Evolutionary conservation across 2,113 vertebrate genomes (phyloP).

Genomic region (Thunnus maccoyii): DNA sequence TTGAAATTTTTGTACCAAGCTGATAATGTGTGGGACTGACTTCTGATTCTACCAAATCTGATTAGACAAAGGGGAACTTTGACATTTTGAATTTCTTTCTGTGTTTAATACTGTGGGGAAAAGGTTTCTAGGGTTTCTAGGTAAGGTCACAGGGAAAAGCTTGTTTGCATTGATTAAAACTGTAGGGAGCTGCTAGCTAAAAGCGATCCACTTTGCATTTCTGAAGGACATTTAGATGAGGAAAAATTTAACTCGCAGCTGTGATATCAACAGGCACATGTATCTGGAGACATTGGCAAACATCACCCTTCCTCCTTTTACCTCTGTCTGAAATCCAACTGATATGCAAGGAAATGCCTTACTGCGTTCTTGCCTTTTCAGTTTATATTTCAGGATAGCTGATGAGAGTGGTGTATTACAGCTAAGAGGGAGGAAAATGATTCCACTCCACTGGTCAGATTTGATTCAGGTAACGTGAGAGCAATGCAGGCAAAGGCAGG

Average conservation of each 20-base stretch:
- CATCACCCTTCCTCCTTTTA: slow-evolving; percentile 18
- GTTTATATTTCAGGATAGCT: slow-evolving; percentile 42
- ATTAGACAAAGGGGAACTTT: not conserved
- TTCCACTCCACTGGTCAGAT: slow-evolving; percentile 48
- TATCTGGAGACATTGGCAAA: slow-evolving; percentile 9
- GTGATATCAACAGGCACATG: not conserved
- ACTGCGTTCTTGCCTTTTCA: slow-evolving; percentile 50
- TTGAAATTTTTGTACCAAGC: not conserved
- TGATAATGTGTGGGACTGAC: not conserved
- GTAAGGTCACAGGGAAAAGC: not conserved
- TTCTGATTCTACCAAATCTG: slow-evolving; percentile 2
- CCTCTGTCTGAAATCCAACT: slow-evolving; percentile 38
- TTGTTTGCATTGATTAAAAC: slow-evolving; percentile 32
- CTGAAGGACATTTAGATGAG: slow-evolving; percentile 25
- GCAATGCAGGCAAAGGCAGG: not conserved
- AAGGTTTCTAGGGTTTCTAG: not conserved
- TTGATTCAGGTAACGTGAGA: slow-evolving; percentile 46
- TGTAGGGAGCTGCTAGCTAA: slow-evolving; percentile 20
- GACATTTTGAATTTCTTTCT: not conserved
- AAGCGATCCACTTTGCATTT: slow-evolving; percentile 22
- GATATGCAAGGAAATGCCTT: slow-evolving; percentile 41
- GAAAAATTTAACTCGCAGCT: slow-evolving; percentile 2
- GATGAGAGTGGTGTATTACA: slow-evolving; percentile 33
- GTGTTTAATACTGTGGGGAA: not conserved
- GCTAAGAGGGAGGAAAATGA: slow-evolving; percentile 43